These are phyloP conservation scores for Pterocles gutturalis DNA, from an alignment of 2,113 vertebrate genomes.

Conservation along the genomic window DNA sequence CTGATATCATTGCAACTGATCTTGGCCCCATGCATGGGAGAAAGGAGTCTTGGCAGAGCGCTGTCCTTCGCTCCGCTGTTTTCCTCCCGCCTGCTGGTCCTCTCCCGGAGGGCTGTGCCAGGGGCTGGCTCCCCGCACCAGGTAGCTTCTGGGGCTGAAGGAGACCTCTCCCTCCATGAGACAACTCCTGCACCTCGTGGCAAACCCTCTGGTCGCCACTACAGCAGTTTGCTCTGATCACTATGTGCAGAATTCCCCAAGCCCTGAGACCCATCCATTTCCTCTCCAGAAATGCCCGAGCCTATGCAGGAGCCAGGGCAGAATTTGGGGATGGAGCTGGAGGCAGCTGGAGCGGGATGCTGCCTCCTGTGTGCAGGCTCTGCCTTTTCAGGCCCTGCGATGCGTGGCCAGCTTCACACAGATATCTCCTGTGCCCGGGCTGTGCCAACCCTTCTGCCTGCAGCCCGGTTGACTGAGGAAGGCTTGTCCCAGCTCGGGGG, in stretches of 20 bases:
- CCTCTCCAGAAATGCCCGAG: neutral
- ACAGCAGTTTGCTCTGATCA: neutral
- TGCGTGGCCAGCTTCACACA: accelerated
- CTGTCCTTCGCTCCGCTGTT: neutral
- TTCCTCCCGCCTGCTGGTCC: neutral
- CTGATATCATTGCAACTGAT: neutral
- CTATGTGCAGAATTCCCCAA: neutral
- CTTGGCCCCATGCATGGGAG: constrained; percentile 30
- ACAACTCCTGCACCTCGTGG: neutral
- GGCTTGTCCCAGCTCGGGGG: neutral
- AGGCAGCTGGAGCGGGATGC: neutral
- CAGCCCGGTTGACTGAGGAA: neutral
- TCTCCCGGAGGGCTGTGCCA: neutral
- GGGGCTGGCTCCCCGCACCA: accelerated
- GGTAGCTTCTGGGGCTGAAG: neutral
- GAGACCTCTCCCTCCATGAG: neutral
- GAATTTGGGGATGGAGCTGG: neutral
- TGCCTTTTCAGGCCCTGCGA: neutral
- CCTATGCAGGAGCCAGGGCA: neutral
- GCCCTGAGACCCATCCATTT: neutral
- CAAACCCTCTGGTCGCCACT: neutral
- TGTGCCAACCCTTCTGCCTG: neutral
- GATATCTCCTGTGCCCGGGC: neutral
- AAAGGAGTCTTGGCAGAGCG: neutral
- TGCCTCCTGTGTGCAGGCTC: neutral